Evolutionary conservation across 2,888 invertebrate genomes (phyloP).

Genomic region (Thymelicus lineola): DNA sequence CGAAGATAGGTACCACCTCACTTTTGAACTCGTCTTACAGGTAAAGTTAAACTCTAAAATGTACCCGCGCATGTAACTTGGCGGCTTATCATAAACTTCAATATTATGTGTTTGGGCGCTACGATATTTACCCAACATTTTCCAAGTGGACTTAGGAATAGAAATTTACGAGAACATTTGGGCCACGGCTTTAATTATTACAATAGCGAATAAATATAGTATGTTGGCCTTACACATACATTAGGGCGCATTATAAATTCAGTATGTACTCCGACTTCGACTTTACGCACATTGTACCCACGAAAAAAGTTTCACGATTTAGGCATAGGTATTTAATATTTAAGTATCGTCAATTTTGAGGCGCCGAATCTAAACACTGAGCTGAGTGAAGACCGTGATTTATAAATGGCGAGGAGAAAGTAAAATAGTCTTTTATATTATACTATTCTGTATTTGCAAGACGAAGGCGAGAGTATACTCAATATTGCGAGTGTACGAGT

Average conservation of each 20-base stretch:
- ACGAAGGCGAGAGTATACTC: conserved; percentile 46
- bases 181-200: conserved; percentile 25
- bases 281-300: conserved; percentile 39
- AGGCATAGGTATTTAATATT: conserved; percentile 50
- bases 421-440: conserved; percentile 12
- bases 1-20: conserved; percentile 2
- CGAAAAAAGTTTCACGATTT: conserved; percentile 44
- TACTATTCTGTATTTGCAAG: conserved; percentile 44
- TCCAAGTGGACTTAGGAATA: conserved; percentile 33
- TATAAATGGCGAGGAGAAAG: conserved; percentile 3
- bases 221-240: conserved; percentile 35
- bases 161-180: conserved; percentile 28
- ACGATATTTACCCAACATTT: conserved; percentile 33
- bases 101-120: conserved; percentile 25
- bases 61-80: conserved; percentile 24
- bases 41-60: conserved; percentile 18
- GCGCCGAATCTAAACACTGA: conserved; percentile 48
- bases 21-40: conserved; percentile 13
- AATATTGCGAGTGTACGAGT: conserved; percentile 43
- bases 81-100: conserved; percentile 37
- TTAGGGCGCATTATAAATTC: conserved; percentile 45
- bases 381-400: conserved; percentile 41
- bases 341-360: conserved; percentile 47
- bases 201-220: conserved; percentile 28
- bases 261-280: conserved; percentile 41